Conservation (phyloP, 2,113 vertebrate genomes). For the Apus apus region DNA sequence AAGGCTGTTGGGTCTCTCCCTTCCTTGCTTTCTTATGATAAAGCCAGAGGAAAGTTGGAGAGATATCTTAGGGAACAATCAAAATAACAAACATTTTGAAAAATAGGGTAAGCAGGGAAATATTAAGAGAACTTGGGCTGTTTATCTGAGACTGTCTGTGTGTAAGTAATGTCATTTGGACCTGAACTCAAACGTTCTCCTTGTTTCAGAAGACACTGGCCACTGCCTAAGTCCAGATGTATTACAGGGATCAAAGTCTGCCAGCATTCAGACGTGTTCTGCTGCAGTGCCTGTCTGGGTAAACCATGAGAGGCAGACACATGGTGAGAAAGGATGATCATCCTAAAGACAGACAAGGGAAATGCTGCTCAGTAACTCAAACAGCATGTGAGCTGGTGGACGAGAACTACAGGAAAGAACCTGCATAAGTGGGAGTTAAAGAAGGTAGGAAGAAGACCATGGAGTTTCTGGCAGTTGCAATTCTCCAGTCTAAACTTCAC, state of each 20-base stretch:
- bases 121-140: constrained; percentile 4
- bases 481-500: constrained; percentile 27
- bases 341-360: neutral
- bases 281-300: neutral
- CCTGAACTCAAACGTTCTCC: neutral
- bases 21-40: neutral
- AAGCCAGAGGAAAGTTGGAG: constrained; percentile 54
- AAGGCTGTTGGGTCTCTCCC: neutral
- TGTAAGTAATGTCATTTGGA: constrained; percentile 25
- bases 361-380: neutral
- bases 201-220: constrained; percentile 36
- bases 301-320: constrained; percentile 16
- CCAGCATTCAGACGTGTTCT: neutral
- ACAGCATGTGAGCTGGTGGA: neutral
- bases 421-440: neutral
- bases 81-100: constrained; percentile 53
- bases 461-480: neutral
- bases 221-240: constrained; percentile 37
- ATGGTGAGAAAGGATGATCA: neutral
- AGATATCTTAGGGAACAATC: constrained; percentile 33
- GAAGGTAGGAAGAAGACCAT: neutral
- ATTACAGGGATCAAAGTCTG: neutral
- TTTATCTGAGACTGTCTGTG: neutral
- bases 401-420: neutral
- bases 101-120: constrained; percentile 28